These are phyloP conservation scores for Drosophila mimetica DNA, from an alignment of 2,888 invertebrate species.

Conservation along the genomic window DNA sequence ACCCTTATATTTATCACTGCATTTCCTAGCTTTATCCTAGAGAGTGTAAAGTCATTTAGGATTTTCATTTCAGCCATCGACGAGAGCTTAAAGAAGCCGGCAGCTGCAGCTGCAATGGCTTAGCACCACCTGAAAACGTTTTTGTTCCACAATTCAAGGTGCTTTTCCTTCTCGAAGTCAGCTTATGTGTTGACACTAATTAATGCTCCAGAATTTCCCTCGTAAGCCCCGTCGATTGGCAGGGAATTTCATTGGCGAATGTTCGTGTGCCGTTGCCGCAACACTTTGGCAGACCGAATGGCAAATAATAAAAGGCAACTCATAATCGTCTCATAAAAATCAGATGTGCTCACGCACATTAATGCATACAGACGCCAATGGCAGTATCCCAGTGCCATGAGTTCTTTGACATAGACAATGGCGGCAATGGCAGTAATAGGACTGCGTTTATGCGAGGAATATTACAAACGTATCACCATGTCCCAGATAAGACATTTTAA, in stretches of 20 bases:
- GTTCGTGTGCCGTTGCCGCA: slow-evolving; percentile 52
- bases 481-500: too few species aligned
- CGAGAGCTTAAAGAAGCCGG: slow-evolving; percentile 23
- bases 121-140: slow-evolving; percentile 23
- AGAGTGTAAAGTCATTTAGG: slow-evolving; percentile 49
- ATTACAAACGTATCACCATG: too few species aligned
- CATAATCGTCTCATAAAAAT: slow-evolving; percentile 81
- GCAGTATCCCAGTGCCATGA: slow-evolving; percentile 45
- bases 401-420: slow-evolving; percentile 54
- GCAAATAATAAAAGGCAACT: slow-evolving; percentile 78
- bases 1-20: not conserved
- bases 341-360: slow-evolving; percentile 73
- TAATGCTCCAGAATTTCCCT: slow-evolving; percentile 37
- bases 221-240: not conserved
- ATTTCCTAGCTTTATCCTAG: not conserved
- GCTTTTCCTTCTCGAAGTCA: slow-evolving; percentile 7
- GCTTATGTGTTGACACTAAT: slow-evolving; percentile 51
- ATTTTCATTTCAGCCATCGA: slow-evolving; percentile 40
- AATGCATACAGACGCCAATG: slow-evolving; percentile 56
- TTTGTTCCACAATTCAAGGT: slow-evolving; percentile 15
- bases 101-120: slow-evolving; percentile 39
- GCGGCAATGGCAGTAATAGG: slow-evolving; percentile 15
- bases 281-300: slow-evolving; percentile 70
- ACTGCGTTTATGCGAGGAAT: not conserved
- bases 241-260: slow-evolving; percentile 1